Base-by-base conservation (phyloP, 2,113 vertebrate species). In the Chlamydotis undulata region DNA sequence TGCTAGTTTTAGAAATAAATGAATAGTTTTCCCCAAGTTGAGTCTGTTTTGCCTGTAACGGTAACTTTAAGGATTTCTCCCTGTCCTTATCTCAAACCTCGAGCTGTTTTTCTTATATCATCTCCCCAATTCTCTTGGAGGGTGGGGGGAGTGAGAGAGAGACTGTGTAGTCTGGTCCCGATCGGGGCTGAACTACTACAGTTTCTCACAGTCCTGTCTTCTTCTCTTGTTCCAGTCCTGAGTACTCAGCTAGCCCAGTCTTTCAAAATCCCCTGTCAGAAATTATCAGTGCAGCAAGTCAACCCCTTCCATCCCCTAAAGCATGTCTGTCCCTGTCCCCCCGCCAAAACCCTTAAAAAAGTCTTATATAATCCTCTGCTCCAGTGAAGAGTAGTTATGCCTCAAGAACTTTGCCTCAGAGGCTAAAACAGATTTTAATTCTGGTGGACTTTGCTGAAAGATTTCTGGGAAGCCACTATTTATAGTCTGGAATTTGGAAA, bases 181-280 rank as follows among this genome's bases (percentile, higher is more conserved):
- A 37, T 37, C 37, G 37, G 37, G 37, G 37, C 37, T 37, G 37
- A 37, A 37, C 37, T 37, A 9, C 37, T 37, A 37, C 37, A 37
- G 37, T 37, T 37, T 92, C 28, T 91, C 25, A 63, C 14, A n/a
- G 33, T 53, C 15, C 26, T 73, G 14, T 53, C 29, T 47, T 78
- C 5, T 57, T 80, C 35, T 75, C 12, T 65, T n/a, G 14, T 82
- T 80, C 19, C 13, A 21, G 3, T n/a, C 12, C 24, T 77, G 18
- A 67, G 9, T 60, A 77, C 14, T 35, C 0, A 0, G 5, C 24
- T 45, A 70, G 33, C 14, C 8, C 28, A 67, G 5, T 39, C 35
- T 64, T 71, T 71, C 23, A 61, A 45, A 89, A 70, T 61, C 10
- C 13, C 59, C 37, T 41, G 50, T 84, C 55, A 78, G 52, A 84